Evolutionary conservation across 2,113 vertebrate species (phyloP).

Genomic region (Spilogale gracilis): DNA sequence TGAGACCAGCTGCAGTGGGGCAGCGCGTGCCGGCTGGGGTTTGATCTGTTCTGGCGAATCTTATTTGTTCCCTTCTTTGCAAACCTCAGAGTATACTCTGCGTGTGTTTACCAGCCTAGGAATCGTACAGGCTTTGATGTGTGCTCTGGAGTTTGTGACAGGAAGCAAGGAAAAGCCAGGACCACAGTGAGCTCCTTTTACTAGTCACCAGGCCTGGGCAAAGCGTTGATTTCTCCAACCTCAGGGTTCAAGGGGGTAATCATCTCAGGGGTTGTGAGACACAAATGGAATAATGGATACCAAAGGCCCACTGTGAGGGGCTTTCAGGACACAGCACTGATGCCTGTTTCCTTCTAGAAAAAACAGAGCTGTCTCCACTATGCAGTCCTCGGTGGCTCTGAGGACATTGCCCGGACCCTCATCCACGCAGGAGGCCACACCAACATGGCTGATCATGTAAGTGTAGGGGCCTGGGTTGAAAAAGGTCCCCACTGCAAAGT

Average conservation of each 20-base stretch:
- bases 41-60: not conserved
- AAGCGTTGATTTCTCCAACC: not conserved
- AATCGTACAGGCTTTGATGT: not conserved
- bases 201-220: not conserved
- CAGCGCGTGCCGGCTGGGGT: not conserved
- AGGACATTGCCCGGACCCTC: constrained; percentile 87
- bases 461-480: constrained; percentile 59
- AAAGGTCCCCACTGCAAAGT: not conserved
- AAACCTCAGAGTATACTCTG: not conserved
- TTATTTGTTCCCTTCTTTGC: not conserved
- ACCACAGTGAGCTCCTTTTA: not conserved
- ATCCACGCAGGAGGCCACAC: constrained; percentile 88
- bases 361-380: constrained; percentile 93
- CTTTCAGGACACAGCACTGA: not conserved
- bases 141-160: not conserved
- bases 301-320: not conserved
- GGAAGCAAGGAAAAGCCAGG: not conserved
- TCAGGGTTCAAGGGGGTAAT: not conserved
- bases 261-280: not conserved
- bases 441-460: constrained; percentile 90
- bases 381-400: constrained; percentile 86
- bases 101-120: not conserved
- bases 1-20: not conserved
- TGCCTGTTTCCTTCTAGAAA: constrained; percentile 84
- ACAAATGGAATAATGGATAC: not conserved